Evolutionary conservation across 1,140 invertebrate genomes (phyloP), one percentile per base, ranked within the genome.

Genomic region (Drosophila saltans): DNA sequence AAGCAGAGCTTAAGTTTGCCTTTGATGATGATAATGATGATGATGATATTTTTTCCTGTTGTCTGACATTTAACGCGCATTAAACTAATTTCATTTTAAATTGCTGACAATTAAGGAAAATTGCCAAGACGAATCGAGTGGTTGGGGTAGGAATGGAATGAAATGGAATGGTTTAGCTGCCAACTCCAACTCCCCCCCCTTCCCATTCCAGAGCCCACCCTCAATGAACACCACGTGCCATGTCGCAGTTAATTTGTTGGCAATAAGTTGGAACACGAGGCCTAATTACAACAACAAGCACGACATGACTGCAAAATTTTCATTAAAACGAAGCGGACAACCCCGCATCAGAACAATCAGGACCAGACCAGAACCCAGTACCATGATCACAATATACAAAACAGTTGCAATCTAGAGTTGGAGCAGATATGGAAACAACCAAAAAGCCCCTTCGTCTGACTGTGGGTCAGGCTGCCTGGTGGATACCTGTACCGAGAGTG

Each of bases 201-300:
- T 0, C 28, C 4, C n/a, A 4, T n/a, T 7, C 52, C 41, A 11
- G 52, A 8, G n/a, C 68, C 3, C 3, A n/a, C 33, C 33, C 58
- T 28, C 58, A 39, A 63, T 43, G 72, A 74, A 75, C 81, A 84
- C 77, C 85, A 84, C 75, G 84, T 84, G 84, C 84, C 84, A 84
- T 91, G 88, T 91, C 69, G 88, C 80, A 80, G 88, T 91, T 91
- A 91, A 91, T 91, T 91, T 89, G 88, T 89, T 91, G 88, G 89
- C 89, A 91, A 91, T 91, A 91, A 91, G 83, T 83, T 88, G 77
- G 73, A 71, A 86, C 83, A 88, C 82, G 67, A 83, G 78, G 71
- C 84, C 84, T 89, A 89, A 89, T 89, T 89, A 89, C 84, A 89
- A 84, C 84, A 89, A 89, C 84, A 89, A 75, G 84, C 84, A 89